Conservation (phyloP, 2,888 invertebrate genomes). For the Geotrupes spiniger region DNA sequence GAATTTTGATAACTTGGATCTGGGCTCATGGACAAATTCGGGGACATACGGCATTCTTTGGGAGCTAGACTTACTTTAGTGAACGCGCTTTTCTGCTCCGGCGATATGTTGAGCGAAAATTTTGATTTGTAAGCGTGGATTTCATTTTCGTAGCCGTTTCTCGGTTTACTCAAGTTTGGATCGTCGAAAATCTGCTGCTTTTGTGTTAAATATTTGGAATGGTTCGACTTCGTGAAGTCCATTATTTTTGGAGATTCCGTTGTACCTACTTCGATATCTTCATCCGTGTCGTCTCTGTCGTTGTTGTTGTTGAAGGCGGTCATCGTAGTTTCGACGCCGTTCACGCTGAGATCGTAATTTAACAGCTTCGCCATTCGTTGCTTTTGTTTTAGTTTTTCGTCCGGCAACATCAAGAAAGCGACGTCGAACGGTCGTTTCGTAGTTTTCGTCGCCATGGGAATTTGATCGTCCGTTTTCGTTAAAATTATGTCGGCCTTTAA, state of each 20-base stretch:
- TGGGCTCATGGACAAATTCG: conserved; percentile 72
- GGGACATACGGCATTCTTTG: conserved; percentile 54
- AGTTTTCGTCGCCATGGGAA: conserved; percentile 48
- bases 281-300: conserved; percentile 38
- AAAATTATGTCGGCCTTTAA: conserved; percentile 52
- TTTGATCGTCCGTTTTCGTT: conserved; percentile 35
- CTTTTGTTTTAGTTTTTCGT: conserved; percentile 72
- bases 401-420: conserved; percentile 85
- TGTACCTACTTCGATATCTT: conserved; percentile 37
- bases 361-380: conserved; percentile 56
- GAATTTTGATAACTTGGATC: conserved; percentile 76
- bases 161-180: conserved; percentile 51
- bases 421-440: conserved; percentile 84
- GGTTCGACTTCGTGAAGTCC: conserved; percentile 27
- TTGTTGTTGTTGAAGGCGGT: conserved; percentile 20
- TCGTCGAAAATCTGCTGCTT: conserved; percentile 62
- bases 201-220: conserved; percentile 40
- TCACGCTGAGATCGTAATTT: conserved; percentile 39
- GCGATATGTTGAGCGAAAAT: conserved; percentile 52
- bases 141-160: conserved; percentile 53
- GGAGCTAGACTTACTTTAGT: conserved; percentile 67
- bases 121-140: conserved; percentile 44
- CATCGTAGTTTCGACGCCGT: conserved; percentile 19
- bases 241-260: conserved; percentile 38
- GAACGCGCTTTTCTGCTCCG: conserved; percentile 72